These are phyloP conservation scores for Oxyura jamaicensis DNA, from an alignment of 2,113 vertebrate genomes.

Conservation along the genomic window DNA sequence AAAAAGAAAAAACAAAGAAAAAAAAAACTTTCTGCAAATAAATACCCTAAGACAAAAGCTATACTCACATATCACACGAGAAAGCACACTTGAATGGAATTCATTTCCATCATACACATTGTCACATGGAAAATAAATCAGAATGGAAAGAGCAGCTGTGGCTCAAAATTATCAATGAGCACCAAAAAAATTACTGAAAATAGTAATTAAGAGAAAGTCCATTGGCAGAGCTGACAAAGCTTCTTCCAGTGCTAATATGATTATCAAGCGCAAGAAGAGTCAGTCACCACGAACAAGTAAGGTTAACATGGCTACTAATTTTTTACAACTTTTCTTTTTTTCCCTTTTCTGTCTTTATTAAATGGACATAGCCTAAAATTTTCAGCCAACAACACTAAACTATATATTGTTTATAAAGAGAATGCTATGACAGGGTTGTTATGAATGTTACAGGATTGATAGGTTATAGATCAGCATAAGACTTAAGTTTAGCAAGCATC, in stretches of 20 bases:
- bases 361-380: background rate
- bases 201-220: constrained; percentile 50
- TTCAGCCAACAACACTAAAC: background rate
- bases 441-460: background rate
- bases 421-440: background rate
- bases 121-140: constrained; percentile 54
- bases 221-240: constrained; percentile 32
- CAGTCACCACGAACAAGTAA: background rate
- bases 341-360: background rate
- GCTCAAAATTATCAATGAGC: constrained; percentile 53
- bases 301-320: background rate
- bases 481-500: background rate
- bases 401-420: background rate
- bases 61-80: background rate
- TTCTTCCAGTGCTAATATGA: constrained; percentile 17
- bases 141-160: constrained; percentile 59
- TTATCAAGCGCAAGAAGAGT: constrained; percentile 13
- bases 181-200: constrained; percentile 45
- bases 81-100: constrained; percentile 29
- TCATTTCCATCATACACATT: constrained; percentile 54
- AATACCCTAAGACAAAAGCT: constrained; percentile 11
- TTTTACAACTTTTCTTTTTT: background rate
- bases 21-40: background rate
- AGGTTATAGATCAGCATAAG: background rate
- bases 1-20: background rate